Evolutionary conservation across 2,113 vertebrate species (phyloP).

Genomic region (Pluvialis apricaria): DNA sequence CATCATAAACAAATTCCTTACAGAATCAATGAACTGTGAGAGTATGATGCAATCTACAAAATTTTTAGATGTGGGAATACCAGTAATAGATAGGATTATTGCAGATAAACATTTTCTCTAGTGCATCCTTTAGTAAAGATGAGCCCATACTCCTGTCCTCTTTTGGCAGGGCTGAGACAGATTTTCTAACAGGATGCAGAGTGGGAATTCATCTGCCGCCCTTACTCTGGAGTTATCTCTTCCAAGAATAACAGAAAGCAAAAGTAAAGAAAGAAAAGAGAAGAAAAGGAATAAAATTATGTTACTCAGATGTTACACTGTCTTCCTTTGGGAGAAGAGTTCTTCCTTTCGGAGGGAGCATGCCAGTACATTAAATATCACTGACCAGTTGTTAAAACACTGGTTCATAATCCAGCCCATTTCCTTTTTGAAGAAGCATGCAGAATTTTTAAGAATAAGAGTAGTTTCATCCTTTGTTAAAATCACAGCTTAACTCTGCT

Average conservation of each 20-base stretch:
- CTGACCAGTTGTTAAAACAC: not conserved
- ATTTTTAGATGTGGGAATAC: not conserved
- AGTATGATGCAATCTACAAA: not conserved
- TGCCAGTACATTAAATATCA: not conserved
- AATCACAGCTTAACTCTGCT: not conserved
- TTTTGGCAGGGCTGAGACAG: not conserved
- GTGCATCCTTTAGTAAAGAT: not conserved
- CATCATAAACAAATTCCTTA: not conserved
- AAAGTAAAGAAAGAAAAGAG: not conserved
- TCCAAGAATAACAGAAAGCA: not conserved
- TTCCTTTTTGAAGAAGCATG: not conserved
- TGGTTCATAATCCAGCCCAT: not conserved
- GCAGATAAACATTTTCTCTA: not conserved
- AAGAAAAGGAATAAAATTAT: not conserved
- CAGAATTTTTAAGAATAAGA: not conserved
- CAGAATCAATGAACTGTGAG: not conserved
- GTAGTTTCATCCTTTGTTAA: not conserved
- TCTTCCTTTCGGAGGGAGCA: not conserved
- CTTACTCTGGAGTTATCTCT: not conserved
- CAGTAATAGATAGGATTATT: not conserved
- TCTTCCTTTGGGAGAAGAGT: not conserved
- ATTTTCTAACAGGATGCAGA: not conserved
- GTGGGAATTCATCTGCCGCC: not conserved
- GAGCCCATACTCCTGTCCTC: not conserved
- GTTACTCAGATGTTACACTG: not conserved